Evolutionary conservation across 2,888 invertebrate genomes (phyloP), one percentile per base, ranked within the genome.

Genomic region (Petrolisthes manimaculis): DNA sequence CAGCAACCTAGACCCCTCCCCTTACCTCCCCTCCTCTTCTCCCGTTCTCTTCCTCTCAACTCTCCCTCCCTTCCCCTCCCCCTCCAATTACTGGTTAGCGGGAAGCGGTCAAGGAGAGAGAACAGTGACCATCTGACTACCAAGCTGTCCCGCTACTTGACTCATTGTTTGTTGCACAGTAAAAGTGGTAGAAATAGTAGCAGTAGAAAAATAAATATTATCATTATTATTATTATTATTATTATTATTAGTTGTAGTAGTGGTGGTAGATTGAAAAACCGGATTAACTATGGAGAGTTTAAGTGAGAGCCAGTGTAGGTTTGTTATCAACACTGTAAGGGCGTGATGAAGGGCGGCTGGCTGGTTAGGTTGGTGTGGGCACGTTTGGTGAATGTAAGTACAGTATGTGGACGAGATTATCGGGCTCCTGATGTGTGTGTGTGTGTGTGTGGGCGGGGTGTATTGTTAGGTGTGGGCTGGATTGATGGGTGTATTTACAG

Each of bases 91-190:
- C 71, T 71, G 71, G 18, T 71, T n/a, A 71, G n/a, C 71, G 71
- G 71, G 71, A 71, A 71, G 14, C 71, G 71, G 71, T 71, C 71
- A 71, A 71, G 71, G 71, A 71, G 71, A 71, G 71, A 14, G 71
- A 71, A 71, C n/a, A 71, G n/a, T n/a, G 14, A n/a, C 18, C 14
- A n/a, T 9, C 61, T 61, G 9, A 61, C 9, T 61, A 18, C 3
- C 18, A 18, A 61, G 9, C 61, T 61, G 61, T 61, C 18, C 18
- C 18, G 61, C 61, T 61, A 61, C 9, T 61, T 61, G 9, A 61
- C 9, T 61, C 61, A 14, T 61, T 18, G 12, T 14, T 61, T 18
- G 12, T 14, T n/a, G n/a, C 18, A n/a, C 55, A 37, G 77, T 51
- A 77, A 53, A 77, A 77, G 77, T 77, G 77, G n/a, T 8, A 8